Conservation (phyloP, 2,113 vertebrate species). For the Cercopithecus mona region DNA sequence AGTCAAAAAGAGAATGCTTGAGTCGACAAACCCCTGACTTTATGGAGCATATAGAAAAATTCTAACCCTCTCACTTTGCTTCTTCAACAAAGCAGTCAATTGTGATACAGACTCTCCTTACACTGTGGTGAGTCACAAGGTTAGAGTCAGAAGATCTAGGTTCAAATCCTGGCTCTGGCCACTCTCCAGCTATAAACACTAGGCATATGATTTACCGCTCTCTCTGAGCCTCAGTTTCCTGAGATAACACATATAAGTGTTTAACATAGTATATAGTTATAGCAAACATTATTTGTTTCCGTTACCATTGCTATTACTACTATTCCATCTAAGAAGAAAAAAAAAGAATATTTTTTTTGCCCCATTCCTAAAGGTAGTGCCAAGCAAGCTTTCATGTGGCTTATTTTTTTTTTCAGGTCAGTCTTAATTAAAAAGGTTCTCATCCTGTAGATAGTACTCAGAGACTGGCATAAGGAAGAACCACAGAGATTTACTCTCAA, state of each 20-base stretch:
- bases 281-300: conserved; percentile 2
- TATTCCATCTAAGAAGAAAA: neutral
- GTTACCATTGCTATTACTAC: neutral
- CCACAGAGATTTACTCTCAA: conserved; percentile 48
- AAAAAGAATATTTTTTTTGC: neutral
- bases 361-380: neutral
- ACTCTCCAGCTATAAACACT: neutral
- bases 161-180: neutral
- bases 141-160: neutral
- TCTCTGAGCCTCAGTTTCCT: neutral
- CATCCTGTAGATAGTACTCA: neutral
- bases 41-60: neutral
- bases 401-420: neutral
- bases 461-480: neutral
- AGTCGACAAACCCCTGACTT: neutral
- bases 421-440: conserved; percentile 48
- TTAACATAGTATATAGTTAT: neutral
- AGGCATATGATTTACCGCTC: neutral
- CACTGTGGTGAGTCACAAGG: neutral
- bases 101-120: neutral
- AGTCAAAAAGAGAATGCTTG: neutral
- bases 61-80: neutral
- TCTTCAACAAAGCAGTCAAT: neutral
- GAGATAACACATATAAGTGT: neutral
- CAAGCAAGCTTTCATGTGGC: neutral